These are phyloP conservation scores for Bombus huntii DNA, from an alignment of 1,140 invertebrate genomes.

Conservation along the genomic window DNA sequence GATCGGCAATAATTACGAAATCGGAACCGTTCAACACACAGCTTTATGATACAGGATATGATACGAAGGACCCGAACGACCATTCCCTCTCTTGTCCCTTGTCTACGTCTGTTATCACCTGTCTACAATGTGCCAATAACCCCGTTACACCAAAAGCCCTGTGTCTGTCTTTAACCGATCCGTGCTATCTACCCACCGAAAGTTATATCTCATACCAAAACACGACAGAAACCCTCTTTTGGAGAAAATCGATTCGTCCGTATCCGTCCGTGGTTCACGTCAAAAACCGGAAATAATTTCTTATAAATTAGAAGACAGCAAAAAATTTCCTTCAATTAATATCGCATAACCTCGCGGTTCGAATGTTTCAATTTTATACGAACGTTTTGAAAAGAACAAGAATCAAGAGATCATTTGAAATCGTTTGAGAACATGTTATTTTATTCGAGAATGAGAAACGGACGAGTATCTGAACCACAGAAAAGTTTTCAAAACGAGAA, in stretches of 20 bases:
- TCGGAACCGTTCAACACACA: conserved; percentile 57
- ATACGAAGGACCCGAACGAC: conserved; percentile 69
- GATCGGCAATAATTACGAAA: conserved; percentile 61
- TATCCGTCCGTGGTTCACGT: conserved; percentile 9
- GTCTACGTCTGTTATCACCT: conserved; percentile 84
- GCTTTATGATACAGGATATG: conserved; percentile 44
- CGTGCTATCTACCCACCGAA: conserved; percentile 65
- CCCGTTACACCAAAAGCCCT: conserved; percentile 67
- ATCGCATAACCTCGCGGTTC: neutral
- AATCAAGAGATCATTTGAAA: neutral
- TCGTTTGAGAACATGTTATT: neutral
- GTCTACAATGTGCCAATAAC: conserved; percentile 74
- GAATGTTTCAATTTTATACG: neutral
- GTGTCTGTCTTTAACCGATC: conserved; percentile 75
- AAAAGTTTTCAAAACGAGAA: conserved; percentile 18
- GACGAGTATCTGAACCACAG: neutral
- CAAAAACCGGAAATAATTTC: conserved; percentile 6
- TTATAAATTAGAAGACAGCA: neutral
- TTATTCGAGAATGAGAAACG: neutral
- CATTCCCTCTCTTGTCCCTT: conserved; percentile 81
- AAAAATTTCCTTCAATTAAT: neutral
- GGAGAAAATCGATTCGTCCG: conserved; percentile 19
- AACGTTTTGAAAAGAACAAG: neutral
- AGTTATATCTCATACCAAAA: conserved; percentile 47
- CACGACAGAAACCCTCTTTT: conserved; percentile 31